Conservation (phyloP, 2,797 vertebrate species). For the Enoplosus armatus region DNA sequence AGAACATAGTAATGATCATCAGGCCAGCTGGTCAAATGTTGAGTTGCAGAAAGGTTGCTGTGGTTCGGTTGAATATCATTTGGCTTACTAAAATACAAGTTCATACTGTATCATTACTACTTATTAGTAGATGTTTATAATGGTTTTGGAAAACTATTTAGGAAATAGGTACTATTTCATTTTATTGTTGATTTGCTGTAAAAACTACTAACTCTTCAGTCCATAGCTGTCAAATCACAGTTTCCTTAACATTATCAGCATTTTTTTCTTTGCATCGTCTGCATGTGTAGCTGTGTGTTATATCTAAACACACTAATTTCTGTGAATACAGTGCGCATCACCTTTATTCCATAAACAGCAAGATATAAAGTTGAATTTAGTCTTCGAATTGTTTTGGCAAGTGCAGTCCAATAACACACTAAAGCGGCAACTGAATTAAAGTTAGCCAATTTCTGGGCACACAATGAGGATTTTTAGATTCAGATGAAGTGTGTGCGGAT, state of each 20-base stretch:
- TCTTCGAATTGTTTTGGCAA: neutral
- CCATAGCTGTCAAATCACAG: neutral
- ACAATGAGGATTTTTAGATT: slow-evolving; percentile 39
- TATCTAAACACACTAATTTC: neutral
- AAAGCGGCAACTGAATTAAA: slow-evolving; percentile 19
- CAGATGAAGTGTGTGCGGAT: slow-evolving; percentile 42
- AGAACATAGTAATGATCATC: slow-evolving; percentile 6
- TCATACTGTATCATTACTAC: neutral
- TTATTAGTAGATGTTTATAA: neutral
- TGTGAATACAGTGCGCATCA: neutral
- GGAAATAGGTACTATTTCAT: neutral
- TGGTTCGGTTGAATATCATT: neutral
- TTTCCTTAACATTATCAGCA: neutral
- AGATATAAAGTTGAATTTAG: neutral
- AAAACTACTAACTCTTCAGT: neutral
- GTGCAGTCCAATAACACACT: slow-evolving; percentile 12
- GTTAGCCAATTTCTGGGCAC: slow-evolving; percentile 24
- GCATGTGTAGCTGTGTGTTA: neutral
- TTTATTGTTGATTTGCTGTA: slow-evolving; percentile 2
- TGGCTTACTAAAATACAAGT: neutral
- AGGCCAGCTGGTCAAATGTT: slow-evolving; percentile 19
- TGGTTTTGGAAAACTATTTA: slow-evolving; percentile 4
- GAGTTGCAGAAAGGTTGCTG: slow-evolving; percentile 4
- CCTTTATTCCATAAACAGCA: neutral
- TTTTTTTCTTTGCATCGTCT: neutral